Base-by-base conservation (phyloP, 2,888 invertebrate species). In the Gandaritis pyraliata region DNA sequence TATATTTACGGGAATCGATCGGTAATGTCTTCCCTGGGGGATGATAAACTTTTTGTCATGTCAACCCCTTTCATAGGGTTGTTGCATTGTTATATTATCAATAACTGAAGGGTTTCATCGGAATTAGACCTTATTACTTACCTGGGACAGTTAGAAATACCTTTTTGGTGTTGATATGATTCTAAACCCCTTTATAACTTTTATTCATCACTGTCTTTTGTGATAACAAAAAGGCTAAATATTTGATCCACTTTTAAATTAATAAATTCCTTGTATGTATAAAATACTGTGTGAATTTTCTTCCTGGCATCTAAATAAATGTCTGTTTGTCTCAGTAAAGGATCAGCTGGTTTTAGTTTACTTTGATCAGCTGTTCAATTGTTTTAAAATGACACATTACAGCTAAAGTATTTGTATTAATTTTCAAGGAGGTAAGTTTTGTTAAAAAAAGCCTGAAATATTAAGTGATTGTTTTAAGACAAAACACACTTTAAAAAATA, bases 1-100 rank as follows among this genome's bases (percentile, higher is more conserved):
- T 70, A 58, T 64, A 66, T 70, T 68, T 66, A 65, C 63, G 69
- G 50, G 61, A 50, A 54, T 68, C 59, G 63, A 70, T 70, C 49
- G 65, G 60, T 51, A 53, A 63, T 58, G 57, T 63, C 59, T 59
- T 64, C 57, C 46, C 46, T 57, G 52, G 64, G 69, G 69, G 69
- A 60, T 66, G 62, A 46, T 68, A 58, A 54, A 62, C 11, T 49
- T 54, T 64, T 68, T 70, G 65, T 68, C 64, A 64, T 46, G 16
- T 52, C 48, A 47, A 58, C 69, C 69, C 43, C 60, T 65, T 53
- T 10, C 13, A 46, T 52, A 46, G 50, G 68, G 61, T 58, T 45
- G 53, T 30, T 1, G 3, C 58, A 62, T 67, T 67, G 67, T 69
- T 54, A 64, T 45, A 36, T 66, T 61, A 64, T 61, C 66, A 62